A percentile compares a stretch with the other conserved stretches of the same genome.
Conservation (phyloP, 2,888 invertebrate genomes). For the Sycophila texana region DNA sequence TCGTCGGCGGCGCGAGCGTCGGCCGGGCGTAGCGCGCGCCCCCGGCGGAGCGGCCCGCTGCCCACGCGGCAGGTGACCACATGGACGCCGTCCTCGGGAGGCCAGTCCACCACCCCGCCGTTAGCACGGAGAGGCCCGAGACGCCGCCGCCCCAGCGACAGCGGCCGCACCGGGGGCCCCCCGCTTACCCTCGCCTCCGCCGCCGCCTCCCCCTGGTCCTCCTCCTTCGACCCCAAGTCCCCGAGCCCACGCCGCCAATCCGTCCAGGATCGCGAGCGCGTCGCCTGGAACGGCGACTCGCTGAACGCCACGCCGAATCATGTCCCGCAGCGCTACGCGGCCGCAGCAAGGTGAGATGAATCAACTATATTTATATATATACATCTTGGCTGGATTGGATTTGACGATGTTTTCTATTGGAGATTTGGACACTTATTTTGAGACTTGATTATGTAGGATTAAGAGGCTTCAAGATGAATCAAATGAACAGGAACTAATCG, state of each 20-base stretch:
- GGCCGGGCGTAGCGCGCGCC: conserved; percentile 22
- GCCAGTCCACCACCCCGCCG: conserved; percentile 32
- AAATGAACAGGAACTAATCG: too few relatives aligned
- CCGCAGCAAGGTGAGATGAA: conserved; percentile 70
- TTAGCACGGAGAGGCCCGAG: conserved; percentile 8
- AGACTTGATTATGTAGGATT: too few relatives aligned
- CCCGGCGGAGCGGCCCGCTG: conserved; percentile 50
- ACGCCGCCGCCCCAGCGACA: not conserved
- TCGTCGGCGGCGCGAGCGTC: conserved; percentile 50
- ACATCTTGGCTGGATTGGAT: not conserved
- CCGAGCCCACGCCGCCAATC: conserved; percentile 53
- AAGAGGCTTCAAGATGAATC: too few relatives aligned
- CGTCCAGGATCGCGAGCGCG: conserved; percentile 65
- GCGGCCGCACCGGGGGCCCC: not conserved
- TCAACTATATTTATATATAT: conserved; percentile 6
- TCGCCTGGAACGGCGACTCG: conserved; percentile 1
- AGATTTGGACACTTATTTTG: too few relatives aligned
- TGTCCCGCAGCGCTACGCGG: conserved; percentile 73
- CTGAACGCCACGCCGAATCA: conserved; percentile 62
- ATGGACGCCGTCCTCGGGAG: conserved; percentile 69
- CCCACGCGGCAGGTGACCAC: conserved; percentile 72
- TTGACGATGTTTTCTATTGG: conserved; percentile 1
- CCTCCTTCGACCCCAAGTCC: conserved; percentile 10
- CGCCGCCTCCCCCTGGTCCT: conserved; percentile 52
- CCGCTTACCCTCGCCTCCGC: not conserved